These are phyloP conservation scores for Barypeithes pellucidus DNA, from an alignment of 2,888 invertebrate species.

Conservation along the genomic window DNA sequence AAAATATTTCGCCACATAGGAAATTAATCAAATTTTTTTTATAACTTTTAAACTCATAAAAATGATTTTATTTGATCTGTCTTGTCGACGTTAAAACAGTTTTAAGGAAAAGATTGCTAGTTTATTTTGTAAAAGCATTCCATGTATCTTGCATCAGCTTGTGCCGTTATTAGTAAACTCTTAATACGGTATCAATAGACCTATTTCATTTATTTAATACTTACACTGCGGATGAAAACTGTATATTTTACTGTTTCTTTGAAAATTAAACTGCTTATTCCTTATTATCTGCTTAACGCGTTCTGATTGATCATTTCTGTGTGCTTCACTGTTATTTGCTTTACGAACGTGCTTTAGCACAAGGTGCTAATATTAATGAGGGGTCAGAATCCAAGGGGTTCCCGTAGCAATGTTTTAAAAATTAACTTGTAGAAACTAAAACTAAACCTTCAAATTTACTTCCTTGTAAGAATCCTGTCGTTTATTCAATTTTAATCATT, in stretches of 20 bases:
- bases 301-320: conserved; percentile 5
- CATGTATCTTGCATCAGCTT: conserved; percentile 12
- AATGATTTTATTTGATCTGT: too few relatives aligned
- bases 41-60: too few relatives aligned
- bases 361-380: too few relatives aligned
- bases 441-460: too few relatives aligned
- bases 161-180: conserved; percentile 24
- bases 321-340: background rate
- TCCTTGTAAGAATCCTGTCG: too few relatives aligned
- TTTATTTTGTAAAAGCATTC: conserved; percentile 11
- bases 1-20: too few relatives aligned
- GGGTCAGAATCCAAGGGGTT: too few relatives aligned
- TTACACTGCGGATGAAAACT: conserved; percentile 24
- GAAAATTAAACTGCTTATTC: conserved; percentile 15
- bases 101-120: conserved; percentile 4
- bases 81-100: background rate
- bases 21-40: too few relatives aligned
- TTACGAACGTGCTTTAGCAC: too few relatives aligned
- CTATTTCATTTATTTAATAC: conserved; percentile 21
- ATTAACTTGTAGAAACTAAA: too few relatives aligned
- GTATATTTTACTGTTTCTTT: conserved; percentile 27
- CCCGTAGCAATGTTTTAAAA: too few relatives aligned
- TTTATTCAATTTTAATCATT: too few relatives aligned
- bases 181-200: conserved; percentile 22
- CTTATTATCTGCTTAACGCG: conserved; percentile 6